Evolutionary conservation across 2,888 invertebrate genomes (phyloP).

Genomic region (Plebejus argus): DNA sequence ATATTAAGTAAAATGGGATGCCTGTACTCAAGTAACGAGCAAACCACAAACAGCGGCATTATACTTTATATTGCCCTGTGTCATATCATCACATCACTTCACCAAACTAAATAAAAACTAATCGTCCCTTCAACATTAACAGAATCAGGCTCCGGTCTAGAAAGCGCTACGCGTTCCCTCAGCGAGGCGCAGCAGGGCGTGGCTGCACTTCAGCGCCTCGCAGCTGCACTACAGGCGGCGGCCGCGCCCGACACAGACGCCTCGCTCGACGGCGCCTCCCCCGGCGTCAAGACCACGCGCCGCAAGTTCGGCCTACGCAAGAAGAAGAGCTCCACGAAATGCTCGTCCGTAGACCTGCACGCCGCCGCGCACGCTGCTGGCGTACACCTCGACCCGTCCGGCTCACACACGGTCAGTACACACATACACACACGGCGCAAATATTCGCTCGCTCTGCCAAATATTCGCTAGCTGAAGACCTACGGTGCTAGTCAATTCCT

Average conservation of each 20-base stretch:
- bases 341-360: conserved; percentile 81
- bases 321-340: conserved; percentile 83
- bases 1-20: too few relatives aligned
- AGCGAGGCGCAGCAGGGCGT: conserved; percentile 85
- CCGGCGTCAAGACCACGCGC: conserved; percentile 85
- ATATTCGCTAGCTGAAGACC: too few relatives aligned
- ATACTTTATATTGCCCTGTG: too few relatives aligned
- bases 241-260: conserved; percentile 78
- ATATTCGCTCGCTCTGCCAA: too few relatives aligned
- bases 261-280: conserved; percentile 81
- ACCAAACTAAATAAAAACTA: too few relatives aligned
- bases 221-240: conserved; percentile 70
- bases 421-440: neutral
- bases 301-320: conserved; percentile 85
- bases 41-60: too few relatives aligned
- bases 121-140: conserved; percentile 40
- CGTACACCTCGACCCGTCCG: conserved; percentile 61
- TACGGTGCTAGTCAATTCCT: too few relatives aligned
- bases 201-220: conserved; percentile 83
- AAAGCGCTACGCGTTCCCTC: conserved; percentile 83
- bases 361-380: conserved; percentile 52
- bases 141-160: conserved; percentile 83
- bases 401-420: conserved; percentile 64
- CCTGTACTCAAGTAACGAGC: too few relatives aligned
- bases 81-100: too few relatives aligned